phyloP scores from a whole-genome alignment of 2,797 vertebrate species.

The Euthynnus affinis region DNA sequence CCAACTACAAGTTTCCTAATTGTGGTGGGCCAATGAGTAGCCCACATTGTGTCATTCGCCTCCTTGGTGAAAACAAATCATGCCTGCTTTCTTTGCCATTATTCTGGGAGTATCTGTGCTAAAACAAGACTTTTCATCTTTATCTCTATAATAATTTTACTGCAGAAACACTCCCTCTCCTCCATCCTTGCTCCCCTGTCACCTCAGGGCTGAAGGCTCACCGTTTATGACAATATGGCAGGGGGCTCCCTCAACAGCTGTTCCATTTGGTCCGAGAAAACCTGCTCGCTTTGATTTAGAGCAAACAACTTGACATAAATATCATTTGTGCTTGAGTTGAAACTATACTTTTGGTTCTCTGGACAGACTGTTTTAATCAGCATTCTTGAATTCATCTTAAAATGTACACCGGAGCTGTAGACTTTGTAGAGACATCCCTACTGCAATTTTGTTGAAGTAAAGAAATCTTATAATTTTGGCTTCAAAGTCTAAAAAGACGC shows the following conservation, averaged over 20 bases:
- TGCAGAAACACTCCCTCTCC: conserved; percentile 39
- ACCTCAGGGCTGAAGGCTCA: conserved; percentile 65
- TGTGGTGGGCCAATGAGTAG: conserved; percentile 48
- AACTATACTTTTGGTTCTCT: conserved; percentile 21
- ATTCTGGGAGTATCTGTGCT: conserved; percentile 45
- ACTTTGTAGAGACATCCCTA: background rate
- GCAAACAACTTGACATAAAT: conserved; percentile 37
- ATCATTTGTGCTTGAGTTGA: conserved; percentile 23
- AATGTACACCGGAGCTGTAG: background rate
- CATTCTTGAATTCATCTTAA: conserved; percentile 18
- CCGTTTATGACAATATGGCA: conserved; percentile 70
- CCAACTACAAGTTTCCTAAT: conserved; percentile 62
- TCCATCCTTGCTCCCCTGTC: conserved; percentile 56
- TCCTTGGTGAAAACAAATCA: conserved; percentile 66
- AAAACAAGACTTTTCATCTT: conserved; percentile 75
- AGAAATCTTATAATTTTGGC: conserved; percentile 52
- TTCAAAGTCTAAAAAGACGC: conserved; percentile 54
- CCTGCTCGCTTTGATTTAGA: conserved; percentile 32
- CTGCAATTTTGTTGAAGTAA: conserved; percentile 27
- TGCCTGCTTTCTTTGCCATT: conserved; percentile 28
- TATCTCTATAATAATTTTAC: conserved; percentile 75
- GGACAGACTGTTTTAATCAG: conserved; percentile 14
- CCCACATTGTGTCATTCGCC: conserved; percentile 40
- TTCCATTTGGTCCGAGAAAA: conserved; percentile 50
- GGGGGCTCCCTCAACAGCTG: conserved; percentile 64